Base-by-base conservation (phyloP, 1,140 invertebrate genomes). In the Piezodorus guildinii region DNA sequence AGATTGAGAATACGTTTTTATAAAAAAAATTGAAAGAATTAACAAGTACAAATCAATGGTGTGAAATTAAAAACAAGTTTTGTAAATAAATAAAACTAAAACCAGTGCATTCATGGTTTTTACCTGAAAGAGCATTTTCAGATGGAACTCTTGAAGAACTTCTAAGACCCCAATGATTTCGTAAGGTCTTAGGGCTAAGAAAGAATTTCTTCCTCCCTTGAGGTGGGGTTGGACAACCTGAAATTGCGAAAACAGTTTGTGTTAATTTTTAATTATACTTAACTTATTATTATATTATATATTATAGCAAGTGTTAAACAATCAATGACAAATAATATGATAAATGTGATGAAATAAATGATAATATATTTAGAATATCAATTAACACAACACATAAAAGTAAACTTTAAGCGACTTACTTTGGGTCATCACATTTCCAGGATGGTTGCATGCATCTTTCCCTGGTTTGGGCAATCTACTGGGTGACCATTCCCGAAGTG, bases 171-270 rank as follows among this genome's bases (percentile, higher is more conserved):
- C 87, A 86, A 9, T 86, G 85, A 73, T 82, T 89, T 62, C 84
- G 78, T 34, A 90, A 73, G 17, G 82, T 83, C 74, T 89, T 89
- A 0, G 87, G 82, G 68, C 85, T 89, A 19, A 89, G 79, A 74
- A 87, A 86, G 75, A 90, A 90, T 76, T 85, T 83, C 73, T 85
- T 82, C 66, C 87, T 79, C 51, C 83, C 85, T 70, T 86, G 86
- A 0, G 87, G 87, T 46, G 87, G 87, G 21, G 87, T 90, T 49
- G 87, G 87, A 68, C 85, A 87, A 72, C 84, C 85, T 80, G 69
- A 60, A 60, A 60, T 27, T n/a, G 14, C n/a, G n/a, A n/a, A 58
- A 58, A 27, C 3, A 25, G 49, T 52, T 19, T 17, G 3, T 51
- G 16, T 51, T 17, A 17, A 51, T 51, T 4, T 51, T 51, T 51